Evolutionary conservation across 1,140 invertebrate genomes (phyloP).

Genomic region (Listronotus oregonensis): DNA sequence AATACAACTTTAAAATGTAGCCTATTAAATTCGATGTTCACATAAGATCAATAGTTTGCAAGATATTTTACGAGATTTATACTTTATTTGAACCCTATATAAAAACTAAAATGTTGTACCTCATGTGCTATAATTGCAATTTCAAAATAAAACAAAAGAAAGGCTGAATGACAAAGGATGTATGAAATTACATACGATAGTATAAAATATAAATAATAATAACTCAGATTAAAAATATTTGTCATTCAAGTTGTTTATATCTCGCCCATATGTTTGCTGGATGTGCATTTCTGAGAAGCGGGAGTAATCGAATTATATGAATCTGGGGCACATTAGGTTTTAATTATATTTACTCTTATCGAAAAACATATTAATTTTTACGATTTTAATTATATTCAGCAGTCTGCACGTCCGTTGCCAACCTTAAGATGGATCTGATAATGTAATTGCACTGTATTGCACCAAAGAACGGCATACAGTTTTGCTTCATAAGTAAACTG

Average conservation of each 20-base stretch:
- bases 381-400: constrained; percentile 15
- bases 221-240: constrained; percentile 9
- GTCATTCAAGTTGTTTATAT: constrained; percentile 16
- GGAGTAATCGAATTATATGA: constrained; percentile 12
- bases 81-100: too few species aligned
- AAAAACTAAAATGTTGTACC: too few species aligned
- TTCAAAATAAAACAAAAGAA: neutral
- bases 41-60: too few species aligned
- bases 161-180: constrained; percentile 1
- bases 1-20: too few species aligned
- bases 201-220: neutral
- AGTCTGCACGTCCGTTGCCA: constrained; percentile 7
- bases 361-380: constrained; percentile 6
- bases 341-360: constrained; percentile 8
- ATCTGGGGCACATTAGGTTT: constrained; percentile 11
- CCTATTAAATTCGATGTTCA: too few species aligned
- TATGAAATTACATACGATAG: constrained; percentile 10
- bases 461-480: too few species aligned
- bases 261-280: constrained; percentile 12
- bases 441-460: neutral
- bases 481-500: too few species aligned
- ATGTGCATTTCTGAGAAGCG: constrained; percentile 2
- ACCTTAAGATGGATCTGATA: neutral
- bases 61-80: too few species aligned
- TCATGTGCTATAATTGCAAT: too few species aligned